phyloP scores from a whole-genome alignment of 2,113 vertebrate genomes.

The Halcyon senegalensis region DNA sequence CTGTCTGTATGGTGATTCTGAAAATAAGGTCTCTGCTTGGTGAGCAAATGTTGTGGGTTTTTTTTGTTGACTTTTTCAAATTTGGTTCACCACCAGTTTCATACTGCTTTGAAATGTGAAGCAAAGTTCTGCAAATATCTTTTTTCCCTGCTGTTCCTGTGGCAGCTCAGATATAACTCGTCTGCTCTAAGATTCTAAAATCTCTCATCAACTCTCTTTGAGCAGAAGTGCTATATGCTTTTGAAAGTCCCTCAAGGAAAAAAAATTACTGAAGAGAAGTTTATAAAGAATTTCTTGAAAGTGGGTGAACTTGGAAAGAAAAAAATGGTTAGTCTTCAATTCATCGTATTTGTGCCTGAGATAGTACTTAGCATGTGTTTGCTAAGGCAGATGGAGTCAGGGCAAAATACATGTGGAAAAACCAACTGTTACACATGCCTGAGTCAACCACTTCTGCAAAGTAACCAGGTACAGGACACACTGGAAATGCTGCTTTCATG shows the following conservation, averaged over 20 bases:
- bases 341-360: background rate
- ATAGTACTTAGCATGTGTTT: background rate
- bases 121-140: background rate
- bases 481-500: background rate
- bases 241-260: background rate
- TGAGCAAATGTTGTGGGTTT: background rate
- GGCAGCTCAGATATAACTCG: background rate
- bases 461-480: background rate
- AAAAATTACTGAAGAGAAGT: background rate
- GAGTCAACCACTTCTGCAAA: background rate
- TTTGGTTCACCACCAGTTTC: background rate
- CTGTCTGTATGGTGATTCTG: background rate
- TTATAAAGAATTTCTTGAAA: background rate
- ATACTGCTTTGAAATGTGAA: background rate
- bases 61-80: background rate
- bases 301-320: background rate
- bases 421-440: fast-evolving
- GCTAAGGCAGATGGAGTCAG: background rate
- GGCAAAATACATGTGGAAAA: background rate
- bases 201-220: background rate
- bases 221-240: background rate
- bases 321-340: background rate
- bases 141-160: background rate
- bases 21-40: background rate
- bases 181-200: background rate